Evolutionary conservation across 30 jellyfish, hydroid and myxozoan species (phyloP), one percentile per base, ranked within the genome.

Genomic region (Clytia hemisphaerica): DNA sequence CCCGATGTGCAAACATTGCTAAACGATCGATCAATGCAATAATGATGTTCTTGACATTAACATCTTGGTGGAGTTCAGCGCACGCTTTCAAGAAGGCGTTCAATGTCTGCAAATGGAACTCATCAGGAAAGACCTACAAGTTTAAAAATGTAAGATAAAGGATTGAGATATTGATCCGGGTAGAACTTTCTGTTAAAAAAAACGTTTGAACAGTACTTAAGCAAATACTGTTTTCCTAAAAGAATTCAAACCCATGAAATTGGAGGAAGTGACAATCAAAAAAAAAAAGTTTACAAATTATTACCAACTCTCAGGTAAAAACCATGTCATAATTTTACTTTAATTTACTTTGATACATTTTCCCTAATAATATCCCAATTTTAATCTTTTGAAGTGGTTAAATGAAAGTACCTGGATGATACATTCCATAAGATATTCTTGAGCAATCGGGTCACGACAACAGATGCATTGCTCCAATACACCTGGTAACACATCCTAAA

Each of bases 371-470:
- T n/a, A n/a, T n/a, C n/a, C n/a, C n/a, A n/a, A n/a, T n/a, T n/a
- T n/a, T n/a, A n/a, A n/a, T n/a, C n/a, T n/a, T n/a, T n/a, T n/a
- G n/a, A 42, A 4, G 33, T 2, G 47, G 4, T 10, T 24, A 45
- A 4, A 1, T 34, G 0, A 37, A 9, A 3, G 19, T 83, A 88
- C 97, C 93, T 88, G 97, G 37, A 88, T 88, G 40, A 88, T 88
- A 80, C 97, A 88, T 42, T 88, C 97, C 97, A 88, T 88, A 48
- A 88, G 86, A 62, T 88, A 88, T 65, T 88, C 97, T 63, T 88
- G 97, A 6, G 97, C 97, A 24, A 88, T 88, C n/a, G 97, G 80
- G 48, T 88, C 97, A 21, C 83, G 75, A 73, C 97, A 88, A 72
- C 97, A 88, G 44, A 88, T 88, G 27, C 92, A 93, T 55, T 88